Percentiles rank a stretch among this genome's conserved stretches.
Evolutionary conservation across 2,113 vertebrate genomes (phyloP).

Genomic region (Malurus alboscapulatus): DNA sequence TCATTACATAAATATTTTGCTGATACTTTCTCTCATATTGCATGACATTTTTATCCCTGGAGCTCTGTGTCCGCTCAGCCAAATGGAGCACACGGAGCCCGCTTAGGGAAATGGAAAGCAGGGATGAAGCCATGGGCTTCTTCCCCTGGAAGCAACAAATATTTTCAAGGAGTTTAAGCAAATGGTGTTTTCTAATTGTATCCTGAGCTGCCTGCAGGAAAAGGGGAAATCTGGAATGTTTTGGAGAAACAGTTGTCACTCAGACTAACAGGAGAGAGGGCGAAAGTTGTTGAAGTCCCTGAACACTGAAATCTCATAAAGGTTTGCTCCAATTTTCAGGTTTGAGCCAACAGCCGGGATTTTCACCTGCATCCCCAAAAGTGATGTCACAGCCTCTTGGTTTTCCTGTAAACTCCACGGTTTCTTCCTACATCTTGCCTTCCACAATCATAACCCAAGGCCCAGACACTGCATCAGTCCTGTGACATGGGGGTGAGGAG

Average conservation of each 20-base stretch:
- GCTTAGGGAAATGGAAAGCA: not conserved
- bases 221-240: not conserved
- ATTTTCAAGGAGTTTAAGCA: not conserved
- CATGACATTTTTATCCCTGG: not conserved
- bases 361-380: not conserved
- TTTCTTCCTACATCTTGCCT: not conserved
- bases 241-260: not conserved
- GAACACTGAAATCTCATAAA: not conserved
- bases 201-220: not conserved
- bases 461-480: not conserved
- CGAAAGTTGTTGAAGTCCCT: too few species aligned
- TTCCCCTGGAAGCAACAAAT: not conserved
- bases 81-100: rapidly evolving
- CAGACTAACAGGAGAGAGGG: too few species aligned
- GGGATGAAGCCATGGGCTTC: rapidly evolving
- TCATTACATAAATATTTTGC: conserved; percentile 21
- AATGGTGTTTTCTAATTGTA: not conserved
- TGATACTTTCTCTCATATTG: conserved; percentile 12
- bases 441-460: rapidly evolving
- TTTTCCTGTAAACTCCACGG: not conserved
- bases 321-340: not conserved
- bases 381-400: not conserved
- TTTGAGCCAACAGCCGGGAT: not conserved
- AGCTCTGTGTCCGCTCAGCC: not conserved
- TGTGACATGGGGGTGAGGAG: rapidly evolving